Percentiles rank a stretch among this genome's conserved stretches.
These are phyloP conservation scores for Aldabrachelys gigantea DNA, from an alignment of 2,113 vertebrate species.

Conservation along the genomic window DNA sequence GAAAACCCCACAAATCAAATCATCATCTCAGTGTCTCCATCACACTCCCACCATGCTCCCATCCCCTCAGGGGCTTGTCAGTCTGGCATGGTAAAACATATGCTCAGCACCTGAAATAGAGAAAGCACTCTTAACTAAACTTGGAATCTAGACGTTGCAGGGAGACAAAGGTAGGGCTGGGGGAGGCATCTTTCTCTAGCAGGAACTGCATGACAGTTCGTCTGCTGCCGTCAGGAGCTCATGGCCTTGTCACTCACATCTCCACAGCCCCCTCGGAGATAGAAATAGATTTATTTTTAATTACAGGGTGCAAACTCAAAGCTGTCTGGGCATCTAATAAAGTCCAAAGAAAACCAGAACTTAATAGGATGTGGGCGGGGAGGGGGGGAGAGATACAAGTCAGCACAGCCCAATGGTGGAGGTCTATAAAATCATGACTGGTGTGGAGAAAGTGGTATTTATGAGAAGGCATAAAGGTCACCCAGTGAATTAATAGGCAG, in stretches of 20 bases:
- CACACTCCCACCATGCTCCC: constrained; percentile 61
- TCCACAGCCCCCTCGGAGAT: constrained; percentile 8
- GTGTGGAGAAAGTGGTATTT: too few species aligned
- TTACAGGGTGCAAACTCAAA: constrained; percentile 23
- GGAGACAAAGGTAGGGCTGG: constrained; percentile 55
- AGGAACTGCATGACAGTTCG: constrained; percentile 56
- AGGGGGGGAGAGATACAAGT: background rate
- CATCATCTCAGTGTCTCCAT: constrained; percentile 57
- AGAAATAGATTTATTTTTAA: constrained; percentile 44
- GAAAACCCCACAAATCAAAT: constrained; percentile 53
- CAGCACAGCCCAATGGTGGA: background rate
- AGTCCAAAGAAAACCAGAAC: background rate
- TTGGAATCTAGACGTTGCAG: constrained; percentile 68
- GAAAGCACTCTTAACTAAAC: constrained; percentile 70
- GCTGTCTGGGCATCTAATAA: background rate
- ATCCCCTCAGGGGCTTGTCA: constrained; percentile 70
- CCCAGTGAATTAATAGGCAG: too few species aligned
- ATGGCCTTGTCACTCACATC: background rate
- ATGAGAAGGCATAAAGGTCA: too few species aligned
- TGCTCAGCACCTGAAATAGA: constrained; percentile 50
- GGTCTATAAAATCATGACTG: background rate
- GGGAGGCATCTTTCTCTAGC: constrained; percentile 37
- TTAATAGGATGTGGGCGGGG: background rate
- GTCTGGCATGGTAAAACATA: constrained; percentile 71
- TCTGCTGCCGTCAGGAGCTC: constrained; percentile 6